Percentiles rank a stretch among this genome's conserved stretches.
Evolutionary conservation across 2,113 vertebrate species (phyloP).

Genomic region (Dissostichus mawsoni): DNA sequence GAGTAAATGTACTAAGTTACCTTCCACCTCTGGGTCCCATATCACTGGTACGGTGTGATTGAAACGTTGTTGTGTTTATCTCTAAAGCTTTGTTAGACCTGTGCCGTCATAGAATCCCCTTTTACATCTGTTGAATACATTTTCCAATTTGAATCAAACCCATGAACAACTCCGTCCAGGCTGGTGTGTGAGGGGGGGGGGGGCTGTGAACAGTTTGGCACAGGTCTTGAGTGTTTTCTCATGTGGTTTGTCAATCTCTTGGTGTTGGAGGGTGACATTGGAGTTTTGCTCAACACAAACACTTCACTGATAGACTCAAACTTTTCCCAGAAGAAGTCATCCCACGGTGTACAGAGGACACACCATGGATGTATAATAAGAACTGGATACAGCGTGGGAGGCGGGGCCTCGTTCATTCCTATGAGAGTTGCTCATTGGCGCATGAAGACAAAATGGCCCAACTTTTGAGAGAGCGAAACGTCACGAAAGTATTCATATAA

Average conservation of each 20-base stretch:
- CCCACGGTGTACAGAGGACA: not conserved
- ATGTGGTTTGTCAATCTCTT: conserved; percentile 18
- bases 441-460: no score
- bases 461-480: no score
- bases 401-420: no score
- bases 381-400: no score
- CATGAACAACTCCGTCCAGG: not conserved
- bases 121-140: not conserved
- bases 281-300: conserved; percentile 24
- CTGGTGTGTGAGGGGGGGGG: not conserved
- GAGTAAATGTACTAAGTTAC: no score
- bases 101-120: conserved; percentile 15
- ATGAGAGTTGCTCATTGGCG: no score
- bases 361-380: no score
- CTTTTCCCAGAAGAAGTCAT: conserved; percentile 5
- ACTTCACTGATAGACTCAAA: conserved; percentile 14
- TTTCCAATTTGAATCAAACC: not conserved
- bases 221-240: conserved; percentile 15
- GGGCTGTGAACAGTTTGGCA: conserved; percentile 15
- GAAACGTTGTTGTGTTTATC: conserved; percentile 30
- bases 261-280: conserved; percentile 29
- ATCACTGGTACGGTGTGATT: conserved; percentile 46
- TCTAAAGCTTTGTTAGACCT: conserved; percentile 3
- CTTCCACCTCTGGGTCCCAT: conserved; percentile 19
- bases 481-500: no score